Base-by-base conservation (phyloP, 2,797 vertebrate genomes). In the Pseudopleuronectes americanus region DNA sequence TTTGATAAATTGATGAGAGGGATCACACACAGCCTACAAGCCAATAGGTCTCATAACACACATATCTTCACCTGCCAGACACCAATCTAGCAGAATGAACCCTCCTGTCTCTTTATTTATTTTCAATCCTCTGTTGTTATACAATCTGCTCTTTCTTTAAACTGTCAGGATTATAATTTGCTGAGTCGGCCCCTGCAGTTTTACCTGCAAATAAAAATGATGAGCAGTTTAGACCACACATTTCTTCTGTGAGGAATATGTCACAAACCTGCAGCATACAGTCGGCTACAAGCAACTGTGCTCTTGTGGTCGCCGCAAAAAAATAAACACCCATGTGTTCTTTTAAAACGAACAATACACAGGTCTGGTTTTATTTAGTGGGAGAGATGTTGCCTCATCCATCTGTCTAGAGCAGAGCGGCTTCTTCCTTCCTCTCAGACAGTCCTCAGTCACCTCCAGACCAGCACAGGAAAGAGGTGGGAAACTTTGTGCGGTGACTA, bases 121-220 rank as follows among this genome's bases (percentile, higher is more conserved):
- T 33, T 33, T 33, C 41, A 17, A 43, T 13, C 12, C 41, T 65
- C 66, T 51, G 22, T 81, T 85, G 71, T 80, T 70, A 6, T 26
- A 22, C 49, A 79, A 58, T 74, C 70, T 83, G 76, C 52, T 49
- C 57, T 64, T 54, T 70, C 48, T 60, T 58, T 49, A 22, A 53
- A 54, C 31, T 16, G 57, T 55, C 45, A 28, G 74, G 73, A 83
- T 79, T 79, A 64, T 31, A 74, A 79, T 33, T 36, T 77, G 69
- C 68, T 73, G 63, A 79, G 38, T 70, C 4, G 14, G 76, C 75
- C 80, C 47, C 31, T 75, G 45, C 57, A 53, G 63, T 41, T 71
- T 77, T 71, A 36, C 38, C 68, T 57, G 38, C 54, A 16, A 74
- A 68, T 68, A 58, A 56, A 70, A 80, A 65, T 22, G 24, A 68